Percentiles rank a stretch among this genome's conserved stretches.
These are phyloP conservation scores for Branchinecta lindahli DNA, from an alignment of 1,140 invertebrate genomes.

Conservation along the genomic window DNA sequence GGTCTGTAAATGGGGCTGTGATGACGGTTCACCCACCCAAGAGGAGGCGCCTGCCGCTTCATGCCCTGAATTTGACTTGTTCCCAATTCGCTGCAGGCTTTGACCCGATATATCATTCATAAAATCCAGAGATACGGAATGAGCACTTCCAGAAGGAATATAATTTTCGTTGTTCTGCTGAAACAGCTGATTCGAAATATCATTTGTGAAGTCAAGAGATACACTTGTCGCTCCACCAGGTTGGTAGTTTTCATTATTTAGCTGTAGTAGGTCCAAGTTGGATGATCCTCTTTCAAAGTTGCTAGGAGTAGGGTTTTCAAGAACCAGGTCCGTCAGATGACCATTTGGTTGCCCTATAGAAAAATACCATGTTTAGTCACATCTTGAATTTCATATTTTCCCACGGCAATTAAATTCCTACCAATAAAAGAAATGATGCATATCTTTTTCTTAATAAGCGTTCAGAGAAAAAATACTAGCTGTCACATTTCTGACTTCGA, in stretches of 20 bases:
- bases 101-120: conserved; percentile 6
- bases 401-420: too few relatives aligned
- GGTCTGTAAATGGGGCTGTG: neutral
- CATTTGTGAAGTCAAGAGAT: conserved; percentile 1
- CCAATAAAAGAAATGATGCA: too few relatives aligned
- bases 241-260: conserved; percentile 4
- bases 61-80: neutral
- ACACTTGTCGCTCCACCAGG: neutral
- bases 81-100: neutral
- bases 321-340: too few relatives aligned
- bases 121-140: neutral
- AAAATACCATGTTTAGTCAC: too few relatives aligned
- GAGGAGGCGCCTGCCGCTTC: neutral
- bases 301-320: too few relatives aligned
- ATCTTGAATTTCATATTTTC: too few relatives aligned
- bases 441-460: too few relatives aligned
- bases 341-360: too few relatives aligned
- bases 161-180: neutral
- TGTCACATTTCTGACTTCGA: too few relatives aligned
- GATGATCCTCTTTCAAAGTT: too few relatives aligned
- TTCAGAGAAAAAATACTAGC: too few relatives aligned
- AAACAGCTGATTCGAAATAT: conserved; percentile 1
- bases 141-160: neutral
- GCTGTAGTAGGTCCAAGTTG: neutral
- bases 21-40: neutral